A percentile compares a stretch with the other conserved stretches of the same genome.
Conservation (phyloP, 2,797 vertebrate species). For the Sebastes taczanowskii region DNA sequence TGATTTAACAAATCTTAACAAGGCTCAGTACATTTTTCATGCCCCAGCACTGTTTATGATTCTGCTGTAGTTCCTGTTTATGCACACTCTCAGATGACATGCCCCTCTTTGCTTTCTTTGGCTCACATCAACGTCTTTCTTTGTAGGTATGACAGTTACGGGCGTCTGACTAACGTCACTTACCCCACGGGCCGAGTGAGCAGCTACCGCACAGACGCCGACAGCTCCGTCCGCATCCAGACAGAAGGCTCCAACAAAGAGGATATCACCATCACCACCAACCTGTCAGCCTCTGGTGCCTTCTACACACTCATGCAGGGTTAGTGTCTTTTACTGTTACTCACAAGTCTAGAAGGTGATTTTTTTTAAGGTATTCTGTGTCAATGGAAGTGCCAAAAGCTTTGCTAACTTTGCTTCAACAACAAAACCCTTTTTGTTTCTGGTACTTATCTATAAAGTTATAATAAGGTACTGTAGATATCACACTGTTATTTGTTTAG, state of each 20-base stretch:
- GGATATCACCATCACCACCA: conserved; percentile 96
- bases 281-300: conserved; percentile 95
- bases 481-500: neutral
- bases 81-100: conserved; percentile 5
- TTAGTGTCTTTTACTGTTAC: conserved; percentile 68
- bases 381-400: neutral
- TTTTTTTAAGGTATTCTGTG: conserved; percentile 14
- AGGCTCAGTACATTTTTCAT: neutral
- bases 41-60: conserved; percentile 32
- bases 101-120: conserved; percentile 15
- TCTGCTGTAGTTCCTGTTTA: conserved; percentile 11
- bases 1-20: conserved; percentile 17
- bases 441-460: neutral
- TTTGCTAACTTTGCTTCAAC: neutral
- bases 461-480: neutral
- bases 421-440: neutral
- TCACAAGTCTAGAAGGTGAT: conserved; percentile 14
- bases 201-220: conserved; percentile 93
- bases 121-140: conserved; percentile 39
- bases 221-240: conserved; percentile 93
- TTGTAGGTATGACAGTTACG: conserved; percentile 94
- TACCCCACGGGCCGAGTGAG: conserved; percentile 96
- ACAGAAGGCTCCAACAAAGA: conserved; percentile 95
- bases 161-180: conserved; percentile 95
- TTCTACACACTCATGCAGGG: conserved; percentile 98